Percentiles rank a stretch among this genome's conserved stretches.
Evolutionary conservation across 2,113 vertebrate genomes (phyloP).

Genomic region (Bufo gargarizans): DNA sequence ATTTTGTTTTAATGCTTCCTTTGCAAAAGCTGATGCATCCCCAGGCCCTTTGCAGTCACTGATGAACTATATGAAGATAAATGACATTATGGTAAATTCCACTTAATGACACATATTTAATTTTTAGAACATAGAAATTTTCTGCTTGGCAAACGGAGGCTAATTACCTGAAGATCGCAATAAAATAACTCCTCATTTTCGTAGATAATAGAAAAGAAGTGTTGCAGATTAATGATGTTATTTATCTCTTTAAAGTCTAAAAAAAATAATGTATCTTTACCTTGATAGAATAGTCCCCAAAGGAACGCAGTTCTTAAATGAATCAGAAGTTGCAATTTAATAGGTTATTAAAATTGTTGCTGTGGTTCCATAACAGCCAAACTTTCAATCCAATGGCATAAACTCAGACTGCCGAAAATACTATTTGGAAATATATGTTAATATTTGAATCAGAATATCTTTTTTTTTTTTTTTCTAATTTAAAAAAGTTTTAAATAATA

Average conservation of each 20-base stretch:
- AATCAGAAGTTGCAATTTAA: slow-evolving; percentile 98
- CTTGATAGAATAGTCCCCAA: slow-evolving; percentile 88
- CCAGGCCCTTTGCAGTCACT: slow-evolving; percentile 85
- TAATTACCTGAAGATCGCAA: slow-evolving; percentile 97
- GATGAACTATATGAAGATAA: slow-evolving; percentile 97
- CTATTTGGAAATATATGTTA: too few species aligned
- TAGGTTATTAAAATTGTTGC: slow-evolving; percentile 97
- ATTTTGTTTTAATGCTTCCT: slow-evolving; percentile 90
- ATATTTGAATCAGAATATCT: too few species aligned
- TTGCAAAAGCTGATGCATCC: slow-evolving; percentile 83
- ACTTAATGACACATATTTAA: slow-evolving; percentile 99
- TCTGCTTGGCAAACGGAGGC: slow-evolving; percentile 94
- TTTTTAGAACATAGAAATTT: slow-evolving; percentile 96
- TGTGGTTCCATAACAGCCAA: slow-evolving; percentile 63
- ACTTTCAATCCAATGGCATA: too few species aligned
- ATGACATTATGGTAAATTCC: slow-evolving; percentile 99
- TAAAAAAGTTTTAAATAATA: too few species aligned
- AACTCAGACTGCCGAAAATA: background rate
- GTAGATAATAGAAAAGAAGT: slow-evolving; percentile 97
- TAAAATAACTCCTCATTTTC: slow-evolving; percentile 96
- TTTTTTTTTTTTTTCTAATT: background rate
- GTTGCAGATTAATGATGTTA: slow-evolving; percentile 98
- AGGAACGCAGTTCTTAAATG: slow-evolving; percentile 97
- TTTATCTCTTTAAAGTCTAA: slow-evolving; percentile 90
- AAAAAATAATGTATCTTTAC: slow-evolving; percentile 90